Percentiles rank a stretch among this genome's conserved stretches.
phyloP scores from a whole-genome alignment of 2,888 invertebrate species.

The Deilephila elpenor region DNA sequence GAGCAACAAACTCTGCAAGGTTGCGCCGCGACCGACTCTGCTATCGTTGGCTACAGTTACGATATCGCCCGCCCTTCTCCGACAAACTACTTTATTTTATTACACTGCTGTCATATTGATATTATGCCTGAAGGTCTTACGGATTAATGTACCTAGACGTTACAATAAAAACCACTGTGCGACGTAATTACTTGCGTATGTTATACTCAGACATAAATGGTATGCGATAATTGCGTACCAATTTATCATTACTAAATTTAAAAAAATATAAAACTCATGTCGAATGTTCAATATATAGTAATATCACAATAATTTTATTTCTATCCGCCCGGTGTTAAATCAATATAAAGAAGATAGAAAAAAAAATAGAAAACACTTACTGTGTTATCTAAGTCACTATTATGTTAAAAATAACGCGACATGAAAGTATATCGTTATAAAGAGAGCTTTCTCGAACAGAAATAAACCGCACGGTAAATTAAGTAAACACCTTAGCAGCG shows the following conservation, averaged over 20 bases:
- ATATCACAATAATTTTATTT: too few species aligned
- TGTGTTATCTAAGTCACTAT: neutral
- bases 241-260: neutral
- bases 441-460: neutral
- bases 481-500: slow-evolving; percentile 45
- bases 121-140: slow-evolving; percentile 69
- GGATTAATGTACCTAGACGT: slow-evolving; percentile 37
- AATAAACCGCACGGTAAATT: neutral
- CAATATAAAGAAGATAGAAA: neutral
- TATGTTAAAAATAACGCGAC: neutral
- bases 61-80: slow-evolving; percentile 82
- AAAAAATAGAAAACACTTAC: neutral
- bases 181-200: slow-evolving; percentile 27
- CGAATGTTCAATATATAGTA: too few species aligned
- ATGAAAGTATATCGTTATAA: neutral
- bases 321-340: too few species aligned
- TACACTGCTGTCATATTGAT: slow-evolving; percentile 74
- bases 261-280: neutral
- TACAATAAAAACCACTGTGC: slow-evolving; percentile 25
- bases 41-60: slow-evolving; percentile 77
- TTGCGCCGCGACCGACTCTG: slow-evolving; percentile 73
- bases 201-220: neutral
- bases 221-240: neutral
- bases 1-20: slow-evolving; percentile 84
- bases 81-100: slow-evolving; percentile 75